phyloP scores from a whole-genome alignment of 2,113 vertebrate species.

The Dicaeum eximium region DNA sequence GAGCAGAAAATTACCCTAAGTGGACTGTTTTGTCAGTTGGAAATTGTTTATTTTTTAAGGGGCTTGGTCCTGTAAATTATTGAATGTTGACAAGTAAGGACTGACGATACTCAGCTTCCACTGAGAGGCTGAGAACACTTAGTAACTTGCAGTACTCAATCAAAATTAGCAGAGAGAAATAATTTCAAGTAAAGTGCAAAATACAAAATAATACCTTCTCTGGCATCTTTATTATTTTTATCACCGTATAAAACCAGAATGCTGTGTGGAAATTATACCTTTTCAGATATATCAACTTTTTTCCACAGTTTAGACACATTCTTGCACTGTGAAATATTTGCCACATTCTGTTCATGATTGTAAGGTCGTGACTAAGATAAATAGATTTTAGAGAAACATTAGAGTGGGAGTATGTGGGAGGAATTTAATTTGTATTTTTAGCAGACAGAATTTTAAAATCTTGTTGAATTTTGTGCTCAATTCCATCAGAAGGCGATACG shows the following conservation, averaged over 20 bases:
- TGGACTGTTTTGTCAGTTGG: background rate
- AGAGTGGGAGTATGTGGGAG: constrained; percentile 70
- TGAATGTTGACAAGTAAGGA: background rate
- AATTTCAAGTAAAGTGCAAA: background rate
- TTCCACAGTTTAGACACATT: constrained; percentile 9
- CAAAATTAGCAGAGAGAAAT: background rate
- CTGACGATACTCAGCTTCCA: background rate
- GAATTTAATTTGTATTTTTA: constrained; percentile 65
- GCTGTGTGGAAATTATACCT: constrained; percentile 29
- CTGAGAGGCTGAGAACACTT: background rate
- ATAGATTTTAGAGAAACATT: constrained; percentile 65
- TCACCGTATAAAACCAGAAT: background rate
- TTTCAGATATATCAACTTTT: constrained; percentile 36
- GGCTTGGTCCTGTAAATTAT: background rate
- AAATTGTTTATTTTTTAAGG: background rate
- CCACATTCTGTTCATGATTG: constrained; percentile 64
- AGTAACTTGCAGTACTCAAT: background rate
- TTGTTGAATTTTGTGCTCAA: constrained; percentile 38
- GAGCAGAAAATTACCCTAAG: background rate
- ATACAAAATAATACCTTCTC: background rate
- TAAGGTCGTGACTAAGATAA: constrained; percentile 73
- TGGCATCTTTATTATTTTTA: background rate
- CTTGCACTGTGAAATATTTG: constrained; percentile 47
- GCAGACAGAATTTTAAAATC: constrained; percentile 60
- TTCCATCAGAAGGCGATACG: constrained; percentile 27